Conservation (phyloP, 2,888 invertebrate species). For the Clanis bilineata region DNA sequence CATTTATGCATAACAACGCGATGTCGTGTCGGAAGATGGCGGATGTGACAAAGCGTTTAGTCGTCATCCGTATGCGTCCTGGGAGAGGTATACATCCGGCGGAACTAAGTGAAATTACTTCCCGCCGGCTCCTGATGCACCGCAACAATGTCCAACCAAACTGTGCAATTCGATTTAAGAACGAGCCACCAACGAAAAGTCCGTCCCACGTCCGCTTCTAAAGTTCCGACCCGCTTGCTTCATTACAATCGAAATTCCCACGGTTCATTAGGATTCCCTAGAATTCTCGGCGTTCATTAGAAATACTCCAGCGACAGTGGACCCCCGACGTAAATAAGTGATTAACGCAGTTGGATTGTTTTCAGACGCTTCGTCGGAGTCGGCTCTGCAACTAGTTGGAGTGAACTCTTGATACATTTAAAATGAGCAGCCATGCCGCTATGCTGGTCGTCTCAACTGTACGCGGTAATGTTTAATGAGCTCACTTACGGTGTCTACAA, state of each 20-base stretch:
- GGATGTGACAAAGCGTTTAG: conserved; percentile 79
- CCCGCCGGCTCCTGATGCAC: conserved; percentile 60
- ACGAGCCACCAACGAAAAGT: conserved; percentile 47
- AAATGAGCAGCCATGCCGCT: conserved; percentile 51
- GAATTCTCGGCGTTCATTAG: conserved; percentile 77
- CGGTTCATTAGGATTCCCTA: conserved; percentile 76
- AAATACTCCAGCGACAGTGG: conserved; percentile 70
- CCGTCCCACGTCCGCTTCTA: conserved; percentile 38
- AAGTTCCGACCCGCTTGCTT: conserved; percentile 56
- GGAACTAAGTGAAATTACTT: conserved; percentile 72
- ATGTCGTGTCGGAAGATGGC: conserved; percentile 64
- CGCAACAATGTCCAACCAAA: conserved; percentile 60
- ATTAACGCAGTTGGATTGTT: conserved; percentile 81
- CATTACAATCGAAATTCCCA: conserved; percentile 78
- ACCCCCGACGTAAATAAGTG: conserved; percentile 78
- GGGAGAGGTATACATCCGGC: conserved; percentile 74
- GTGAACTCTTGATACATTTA: conserved; percentile 74
- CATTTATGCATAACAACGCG: conserved; percentile 61
- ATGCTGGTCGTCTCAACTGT: conserved; percentile 34
- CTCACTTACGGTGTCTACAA: conserved; percentile 42
- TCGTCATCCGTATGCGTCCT: conserved; percentile 64
- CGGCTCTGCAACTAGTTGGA: conserved; percentile 58
- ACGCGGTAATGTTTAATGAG: conserved; percentile 59
- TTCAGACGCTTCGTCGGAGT: conserved; percentile 54
- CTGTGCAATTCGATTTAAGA: conserved; percentile 61